phyloP scores from a whole-genome alignment of 2,113 vertebrate genomes.

The Garra rufa region DNA sequence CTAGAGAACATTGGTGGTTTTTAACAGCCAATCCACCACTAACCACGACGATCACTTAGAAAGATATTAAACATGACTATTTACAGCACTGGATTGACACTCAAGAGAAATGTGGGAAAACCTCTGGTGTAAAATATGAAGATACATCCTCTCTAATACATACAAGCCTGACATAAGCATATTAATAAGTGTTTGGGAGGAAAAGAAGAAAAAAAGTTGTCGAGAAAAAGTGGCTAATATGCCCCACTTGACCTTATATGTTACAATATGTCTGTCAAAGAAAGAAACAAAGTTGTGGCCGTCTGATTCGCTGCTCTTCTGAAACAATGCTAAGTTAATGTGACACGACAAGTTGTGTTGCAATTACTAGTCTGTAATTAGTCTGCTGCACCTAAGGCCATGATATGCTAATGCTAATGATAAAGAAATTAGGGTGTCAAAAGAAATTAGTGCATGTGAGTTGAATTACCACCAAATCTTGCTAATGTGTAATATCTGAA shows the following conservation, averaged over 20 bases:
- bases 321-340: constrained; percentile 62
- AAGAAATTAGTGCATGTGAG: constrained; percentile 23
- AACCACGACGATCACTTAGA: neutral
- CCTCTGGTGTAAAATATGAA: neutral
- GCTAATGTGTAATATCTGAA: constrained; percentile 29
- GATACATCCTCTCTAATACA: neutral
- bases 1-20: neutral
- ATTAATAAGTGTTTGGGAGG: neutral
- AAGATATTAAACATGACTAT: neutral
- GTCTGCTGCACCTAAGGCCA: constrained; percentile 59
- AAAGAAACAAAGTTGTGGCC: neutral
- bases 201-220: neutral
- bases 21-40: neutral
- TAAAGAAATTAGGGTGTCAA: constrained; percentile 50
- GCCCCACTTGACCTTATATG: neutral
- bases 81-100: neutral
- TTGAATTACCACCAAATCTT: constrained; percentile 33
- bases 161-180: neutral
- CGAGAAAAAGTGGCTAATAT: neutral
- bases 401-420: constrained; percentile 36
- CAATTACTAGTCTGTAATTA: constrained; percentile 65
- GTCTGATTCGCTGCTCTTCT: neutral
- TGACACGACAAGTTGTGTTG: constrained; percentile 60
- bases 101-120: neutral
- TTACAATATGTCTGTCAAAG: neutral